A percentile compares a stretch with the other conserved stretches of the same genome.
These are phyloP conservation scores for Formicarius rufipectus DNA, from an alignment of 2,113 vertebrate species.

Conservation along the genomic window DNA sequence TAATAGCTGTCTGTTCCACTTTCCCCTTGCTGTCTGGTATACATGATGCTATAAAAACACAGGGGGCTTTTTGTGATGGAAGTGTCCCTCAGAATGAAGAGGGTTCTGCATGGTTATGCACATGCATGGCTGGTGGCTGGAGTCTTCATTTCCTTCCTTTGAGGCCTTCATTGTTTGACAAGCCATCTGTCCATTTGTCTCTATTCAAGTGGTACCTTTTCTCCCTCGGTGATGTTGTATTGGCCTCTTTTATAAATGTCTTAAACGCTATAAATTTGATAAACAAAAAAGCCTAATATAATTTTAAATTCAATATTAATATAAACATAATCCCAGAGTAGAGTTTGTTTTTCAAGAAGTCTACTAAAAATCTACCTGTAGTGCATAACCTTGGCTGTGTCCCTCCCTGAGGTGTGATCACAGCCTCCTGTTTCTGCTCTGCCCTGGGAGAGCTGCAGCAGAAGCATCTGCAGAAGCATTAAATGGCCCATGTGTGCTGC, in stretches of 20 bases:
- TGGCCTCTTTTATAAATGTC: neutral
- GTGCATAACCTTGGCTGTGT: neutral
- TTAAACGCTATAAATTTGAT: neutral
- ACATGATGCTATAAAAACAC: neutral
- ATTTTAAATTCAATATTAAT: neutral
- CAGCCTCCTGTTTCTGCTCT: neutral
- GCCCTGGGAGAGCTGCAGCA: neutral
- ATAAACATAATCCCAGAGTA: neutral
- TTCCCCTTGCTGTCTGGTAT: neutral
- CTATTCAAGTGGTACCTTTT: neutral
- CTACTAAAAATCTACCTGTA: neutral
- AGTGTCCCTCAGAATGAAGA: slow-evolving; percentile 4
- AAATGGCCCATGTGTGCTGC: neutral
- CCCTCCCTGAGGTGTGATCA: neutral
- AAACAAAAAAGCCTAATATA: too few relatives aligned
- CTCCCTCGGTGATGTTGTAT: neutral
- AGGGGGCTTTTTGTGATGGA: neutral
- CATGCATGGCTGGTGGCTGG: neutral
- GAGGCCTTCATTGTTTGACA: neutral
- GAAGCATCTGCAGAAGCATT: neutral
- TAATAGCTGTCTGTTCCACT: slow-evolving; percentile 18
- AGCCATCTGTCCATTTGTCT: neutral
- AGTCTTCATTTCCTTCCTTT: neutral
- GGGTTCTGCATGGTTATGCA: neutral
- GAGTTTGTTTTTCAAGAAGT: neutral